phyloP scores from a whole-genome alignment of 2,797 vertebrate genomes.

The Agapornis canus region DNA sequence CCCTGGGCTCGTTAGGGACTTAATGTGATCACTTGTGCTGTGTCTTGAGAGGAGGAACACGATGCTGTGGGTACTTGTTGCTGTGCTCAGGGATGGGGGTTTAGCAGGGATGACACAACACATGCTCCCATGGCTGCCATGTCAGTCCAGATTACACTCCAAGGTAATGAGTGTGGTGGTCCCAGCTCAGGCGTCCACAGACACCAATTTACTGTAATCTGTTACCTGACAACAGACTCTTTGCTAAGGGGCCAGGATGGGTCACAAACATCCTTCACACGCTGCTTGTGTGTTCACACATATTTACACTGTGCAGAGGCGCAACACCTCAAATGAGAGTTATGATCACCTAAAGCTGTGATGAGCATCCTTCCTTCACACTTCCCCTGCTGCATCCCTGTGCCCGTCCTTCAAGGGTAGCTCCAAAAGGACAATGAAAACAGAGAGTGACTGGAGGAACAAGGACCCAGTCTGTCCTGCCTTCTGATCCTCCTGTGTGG shows the following conservation, averaged over 20 bases:
- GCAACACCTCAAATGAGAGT: not conserved
- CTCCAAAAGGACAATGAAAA: not conserved
- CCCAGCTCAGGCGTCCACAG: not conserved
- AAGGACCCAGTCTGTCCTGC: not conserved
- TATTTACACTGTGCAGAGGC: not conserved
- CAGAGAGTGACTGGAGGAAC: not conserved
- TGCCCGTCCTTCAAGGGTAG: not conserved
- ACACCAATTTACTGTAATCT: not conserved
- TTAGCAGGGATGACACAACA: not conserved
- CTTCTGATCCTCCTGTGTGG: not conserved
- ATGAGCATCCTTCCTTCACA: not conserved
- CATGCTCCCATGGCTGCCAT: not conserved
- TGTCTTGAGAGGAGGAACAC: not conserved
- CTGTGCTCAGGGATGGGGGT: not conserved
- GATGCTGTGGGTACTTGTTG: not conserved
- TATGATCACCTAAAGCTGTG: not conserved
- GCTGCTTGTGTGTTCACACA: not conserved
- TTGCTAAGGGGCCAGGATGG: not conserved
- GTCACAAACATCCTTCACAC: not conserved
- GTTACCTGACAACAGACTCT: not conserved
- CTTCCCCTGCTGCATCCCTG: not conserved
- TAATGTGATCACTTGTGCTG: not conserved
- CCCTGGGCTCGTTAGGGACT: not conserved
- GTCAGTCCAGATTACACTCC: not conserved
- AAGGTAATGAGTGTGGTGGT: rapidly evolving